phyloP scores from a whole-genome alignment of 2,888 invertebrate genomes.

The Folsomia manolachei region DNA sequence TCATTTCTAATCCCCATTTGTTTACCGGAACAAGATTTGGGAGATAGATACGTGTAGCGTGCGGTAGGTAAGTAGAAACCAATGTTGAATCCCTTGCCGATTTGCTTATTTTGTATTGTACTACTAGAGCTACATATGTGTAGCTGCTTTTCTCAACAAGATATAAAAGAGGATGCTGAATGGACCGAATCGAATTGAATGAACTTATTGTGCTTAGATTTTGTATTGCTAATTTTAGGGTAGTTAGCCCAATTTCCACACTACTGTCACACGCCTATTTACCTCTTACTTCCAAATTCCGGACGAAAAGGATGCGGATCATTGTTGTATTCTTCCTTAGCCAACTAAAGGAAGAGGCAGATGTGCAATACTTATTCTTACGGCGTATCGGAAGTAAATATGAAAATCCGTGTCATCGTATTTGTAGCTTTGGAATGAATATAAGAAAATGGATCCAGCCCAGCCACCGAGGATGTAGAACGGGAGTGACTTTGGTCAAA shows the following conservation, averaged over 20 bases:
- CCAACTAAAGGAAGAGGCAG: too few species aligned
- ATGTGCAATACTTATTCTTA: background rate
- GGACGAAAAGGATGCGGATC: background rate
- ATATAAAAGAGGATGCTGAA: background rate
- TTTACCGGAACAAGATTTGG: background rate
- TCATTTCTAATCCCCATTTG: background rate
- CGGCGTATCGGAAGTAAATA: background rate
- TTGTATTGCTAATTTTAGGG: conserved; percentile 5
- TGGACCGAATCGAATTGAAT: background rate
- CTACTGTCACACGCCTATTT: background rate
- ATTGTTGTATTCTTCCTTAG: too few species aligned
- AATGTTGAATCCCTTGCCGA: background rate
- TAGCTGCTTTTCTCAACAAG: background rate
- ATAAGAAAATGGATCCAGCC: background rate
- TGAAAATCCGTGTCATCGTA: background rate
- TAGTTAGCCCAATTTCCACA: background rate
- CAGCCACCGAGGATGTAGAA: background rate
- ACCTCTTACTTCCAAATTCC: too few species aligned
- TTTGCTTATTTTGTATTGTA: too few species aligned
- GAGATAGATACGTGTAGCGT: background rate
- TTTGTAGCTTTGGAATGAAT: background rate
- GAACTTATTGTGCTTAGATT: background rate
- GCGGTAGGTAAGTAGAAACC: background rate
- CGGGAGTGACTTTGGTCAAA: conserved; percentile 23
- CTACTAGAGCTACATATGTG: too few species aligned